Base-by-base conservation (phyloP, 2,888 invertebrate species). In the Euzetes globulus region DNA sequence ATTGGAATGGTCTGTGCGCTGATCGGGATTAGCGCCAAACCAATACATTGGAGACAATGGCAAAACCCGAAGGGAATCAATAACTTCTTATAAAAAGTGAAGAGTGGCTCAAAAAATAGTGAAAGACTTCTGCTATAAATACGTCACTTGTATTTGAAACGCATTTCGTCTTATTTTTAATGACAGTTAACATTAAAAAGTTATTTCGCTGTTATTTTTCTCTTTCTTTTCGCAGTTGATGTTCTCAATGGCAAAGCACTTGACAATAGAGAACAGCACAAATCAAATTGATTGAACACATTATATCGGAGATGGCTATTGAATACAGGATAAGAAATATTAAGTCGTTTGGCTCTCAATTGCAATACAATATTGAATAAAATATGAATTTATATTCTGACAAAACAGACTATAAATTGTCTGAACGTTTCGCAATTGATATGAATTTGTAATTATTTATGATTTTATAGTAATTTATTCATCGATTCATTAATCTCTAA, bases 121-220 rank as follows among this genome's bases (percentile, higher is more conserved):
- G 6, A 55, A 9, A 55, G 58, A 58, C 27, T 13, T 58, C 27
- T 58, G 58, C 15, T 1, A 27, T 58, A 58, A 58, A 58, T 27
- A 58, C 58, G 58, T 58, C 58, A 58, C 58, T 58, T 15, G 9
- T 58, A 27, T 55, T 58, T 7, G 27, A 58, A 22, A 58, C 55
- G 22, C 55, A n/a, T 55, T 55, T 55, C 55, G 11, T 55, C 58
- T 58, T 58, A 58, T 58, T 58, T 58, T 58, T 58, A 58, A 58
- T 58, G 58, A 58, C 58, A 58, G 58, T 29, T 27, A 58, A 58
- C 29, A 27, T 27, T 58, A 27, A 27, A 58, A 58, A 58, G 15
- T 27, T 5, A 58, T 58, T 58, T 29, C 17, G 1, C 27, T 29
- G 27, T 15, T 55, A 13, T 22, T 25, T 22, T 1, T 55, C 19